Evolutionary conservation across 2,888 invertebrate genomes (phyloP).

Genomic region (Tenthredo notha): DNA sequence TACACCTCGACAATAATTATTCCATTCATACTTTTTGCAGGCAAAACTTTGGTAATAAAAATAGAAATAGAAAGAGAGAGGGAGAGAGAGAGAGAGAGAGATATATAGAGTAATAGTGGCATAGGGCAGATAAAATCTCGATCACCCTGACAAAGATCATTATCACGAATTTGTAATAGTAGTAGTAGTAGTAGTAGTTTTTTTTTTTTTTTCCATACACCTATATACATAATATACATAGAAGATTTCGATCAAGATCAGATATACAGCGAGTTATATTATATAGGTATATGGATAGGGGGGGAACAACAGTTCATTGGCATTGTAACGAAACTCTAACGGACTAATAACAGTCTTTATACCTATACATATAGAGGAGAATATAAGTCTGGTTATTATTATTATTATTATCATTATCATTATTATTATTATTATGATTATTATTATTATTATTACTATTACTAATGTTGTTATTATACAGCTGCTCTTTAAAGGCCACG

Average conservation of each 20-base stretch:
- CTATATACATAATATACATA: no score
- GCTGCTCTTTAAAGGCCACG: constrained; percentile 10
- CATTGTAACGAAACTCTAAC: constrained; percentile 33
- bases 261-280: neutral
- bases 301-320: constrained; percentile 23
- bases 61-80: neutral
- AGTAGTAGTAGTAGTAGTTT: neutral
- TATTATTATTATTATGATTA: neutral
- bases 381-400: constrained; percentile 2
- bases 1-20: no score
- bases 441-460: neutral
- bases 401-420: neutral
- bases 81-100: neutral
- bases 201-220: neutral
- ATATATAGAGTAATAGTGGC: neutral
- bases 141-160: constrained; percentile 62
- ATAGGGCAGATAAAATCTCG: constrained; percentile 24
- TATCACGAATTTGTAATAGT: constrained; percentile 68
- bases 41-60: neutral
- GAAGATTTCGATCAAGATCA: constrained; percentile 25
- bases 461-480: neutral
- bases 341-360: constrained; percentile 36
- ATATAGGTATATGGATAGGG: no score
- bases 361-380: neutral
- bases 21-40: no score